These are phyloP conservation scores for Mormoops blainvillei DNA, from an alignment of 2,113 vertebrate species.

Conservation along the genomic window DNA sequence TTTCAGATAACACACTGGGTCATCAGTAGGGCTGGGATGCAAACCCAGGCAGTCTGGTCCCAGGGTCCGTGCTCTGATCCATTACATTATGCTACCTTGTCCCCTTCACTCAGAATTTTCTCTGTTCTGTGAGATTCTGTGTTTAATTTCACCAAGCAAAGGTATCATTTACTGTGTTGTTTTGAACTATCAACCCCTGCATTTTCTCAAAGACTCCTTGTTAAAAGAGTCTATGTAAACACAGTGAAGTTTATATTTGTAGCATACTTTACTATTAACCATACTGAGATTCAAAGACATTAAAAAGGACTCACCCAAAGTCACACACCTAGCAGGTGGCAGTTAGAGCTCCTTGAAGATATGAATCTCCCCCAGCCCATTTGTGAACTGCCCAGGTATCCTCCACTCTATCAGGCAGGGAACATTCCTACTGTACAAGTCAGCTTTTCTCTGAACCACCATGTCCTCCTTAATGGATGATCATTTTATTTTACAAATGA, in stretches of 20 bases:
- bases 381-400: not conserved
- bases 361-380: not conserved
- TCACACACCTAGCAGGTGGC: not conserved
- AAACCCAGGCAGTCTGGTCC: not conserved
- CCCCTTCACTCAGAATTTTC: not conserved
- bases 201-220: not conserved
- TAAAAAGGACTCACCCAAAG: not conserved
- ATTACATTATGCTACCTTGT: not conserved
- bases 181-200: not conserved
- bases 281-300: not conserved
- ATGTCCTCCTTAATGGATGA: not conserved
- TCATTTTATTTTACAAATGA: not conserved
- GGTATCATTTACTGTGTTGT: not conserved
- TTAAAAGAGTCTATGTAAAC: not conserved
- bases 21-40: not conserved
- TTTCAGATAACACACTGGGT: not conserved
- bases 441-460: not conserved
- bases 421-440: not conserved
- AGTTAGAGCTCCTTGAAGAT: not conserved
- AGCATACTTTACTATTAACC: not conserved
- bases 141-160: not conserved
- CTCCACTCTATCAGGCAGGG: not conserved
- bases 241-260: not conserved
- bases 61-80: not conserved
- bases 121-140: not conserved